A percentile compares a stretch with the other conserved stretches of the same genome.
phyloP scores from a whole-genome alignment of 1,140 invertebrate genomes.

The Psix sp. region DNA sequence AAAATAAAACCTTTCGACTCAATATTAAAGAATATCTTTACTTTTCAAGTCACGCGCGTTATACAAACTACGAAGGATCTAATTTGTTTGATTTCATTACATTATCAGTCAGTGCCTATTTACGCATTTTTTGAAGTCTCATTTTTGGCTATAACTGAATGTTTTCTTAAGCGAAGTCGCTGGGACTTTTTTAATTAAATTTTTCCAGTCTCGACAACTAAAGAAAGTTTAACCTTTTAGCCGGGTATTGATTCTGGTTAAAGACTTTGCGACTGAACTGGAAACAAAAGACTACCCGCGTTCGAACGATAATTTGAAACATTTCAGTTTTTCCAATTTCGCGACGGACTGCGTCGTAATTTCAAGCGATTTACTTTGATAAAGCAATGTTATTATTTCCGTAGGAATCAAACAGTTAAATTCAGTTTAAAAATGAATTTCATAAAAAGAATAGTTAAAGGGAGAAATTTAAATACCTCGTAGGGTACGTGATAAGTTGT shows the following conservation, averaged over 20 bases:
- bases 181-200: background rate
- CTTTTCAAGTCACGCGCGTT: slow-evolving; percentile 43
- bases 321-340: too few relatives aligned
- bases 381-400: too few relatives aligned
- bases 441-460: too few relatives aligned
- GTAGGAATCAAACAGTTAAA: too few relatives aligned
- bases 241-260: background rate
- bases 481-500: background rate
- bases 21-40: slow-evolving; percentile 19
- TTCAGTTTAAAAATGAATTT: too few relatives aligned
- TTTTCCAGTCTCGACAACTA: background rate
- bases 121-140: slow-evolving; percentile 14
- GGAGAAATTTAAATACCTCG: too few relatives aligned
- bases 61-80: slow-evolving; percentile 33
- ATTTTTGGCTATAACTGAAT: background rate
- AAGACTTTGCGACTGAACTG: too few relatives aligned
- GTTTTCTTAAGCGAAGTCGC: too few relatives aligned
- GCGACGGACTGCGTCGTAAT: too few relatives aligned
- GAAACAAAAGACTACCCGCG: too few relatives aligned
- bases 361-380: too few relatives aligned
- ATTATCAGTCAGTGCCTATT: slow-evolving; percentile 19
- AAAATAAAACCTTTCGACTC: slow-evolving; percentile 23
- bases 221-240: background rate
- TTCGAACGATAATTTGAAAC: background rate
- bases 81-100: slow-evolving; percentile 48